phyloP scores from a whole-genome alignment of 2,888 invertebrate species.

The Hirtodrosophila trivittata region DNA sequence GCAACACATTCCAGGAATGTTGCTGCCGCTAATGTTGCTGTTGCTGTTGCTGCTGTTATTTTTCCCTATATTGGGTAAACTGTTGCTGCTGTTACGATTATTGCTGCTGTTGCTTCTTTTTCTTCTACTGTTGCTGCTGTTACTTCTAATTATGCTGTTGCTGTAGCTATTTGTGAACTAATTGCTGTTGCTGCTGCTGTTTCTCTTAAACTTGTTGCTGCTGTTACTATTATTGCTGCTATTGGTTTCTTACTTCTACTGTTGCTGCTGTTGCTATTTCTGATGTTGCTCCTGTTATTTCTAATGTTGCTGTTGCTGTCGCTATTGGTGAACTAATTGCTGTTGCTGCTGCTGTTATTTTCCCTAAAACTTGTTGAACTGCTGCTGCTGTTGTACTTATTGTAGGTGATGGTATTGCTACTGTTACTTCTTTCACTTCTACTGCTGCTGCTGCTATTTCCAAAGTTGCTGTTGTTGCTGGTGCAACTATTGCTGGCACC shows the following conservation, averaged over 20 bases:
- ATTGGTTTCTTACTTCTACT: no score
- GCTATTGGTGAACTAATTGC: background rate
- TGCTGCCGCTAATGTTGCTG: slow-evolving; percentile 8
- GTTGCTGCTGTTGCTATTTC: background rate
- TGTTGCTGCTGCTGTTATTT: no score
- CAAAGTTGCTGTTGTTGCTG: background rate
- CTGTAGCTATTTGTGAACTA: background rate
- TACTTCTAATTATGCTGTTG: no score
- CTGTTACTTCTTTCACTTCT: background rate
- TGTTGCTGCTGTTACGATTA: background rate
- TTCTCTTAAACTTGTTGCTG: background rate
- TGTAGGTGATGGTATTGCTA: background rate
- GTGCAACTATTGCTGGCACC: background rate
- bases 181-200: no score
- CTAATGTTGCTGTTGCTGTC: background rate
- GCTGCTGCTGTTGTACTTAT: background rate
- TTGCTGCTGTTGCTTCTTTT: no score
- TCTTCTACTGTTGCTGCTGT: background rate
- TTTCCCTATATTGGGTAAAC: no score
- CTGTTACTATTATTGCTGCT: background rate
- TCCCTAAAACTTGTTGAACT: no score
- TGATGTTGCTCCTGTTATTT: background rate
- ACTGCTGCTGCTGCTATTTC: background rate
- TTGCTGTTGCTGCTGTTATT: background rate
- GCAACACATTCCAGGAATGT: slow-evolving; percentile 43